Percentiles rank a stretch among this genome's conserved stretches.
These are phyloP conservation scores for Volucella inflata DNA, from an alignment of 2,888 invertebrate genomes.

Conservation along the genomic window DNA sequence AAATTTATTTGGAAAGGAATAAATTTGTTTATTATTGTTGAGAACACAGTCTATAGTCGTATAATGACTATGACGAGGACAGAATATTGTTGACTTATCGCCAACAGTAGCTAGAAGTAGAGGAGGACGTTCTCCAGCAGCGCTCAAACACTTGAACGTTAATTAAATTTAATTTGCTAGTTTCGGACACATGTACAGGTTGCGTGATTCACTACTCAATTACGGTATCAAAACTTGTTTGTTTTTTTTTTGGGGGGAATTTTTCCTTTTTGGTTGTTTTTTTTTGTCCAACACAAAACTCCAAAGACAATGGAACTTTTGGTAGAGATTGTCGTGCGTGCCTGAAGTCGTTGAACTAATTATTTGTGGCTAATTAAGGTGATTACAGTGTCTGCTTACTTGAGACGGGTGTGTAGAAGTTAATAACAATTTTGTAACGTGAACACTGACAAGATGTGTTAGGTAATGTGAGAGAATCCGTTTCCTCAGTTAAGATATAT, in stretches of 20 bases:
- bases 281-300: background rate
- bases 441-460: too few relatives aligned
- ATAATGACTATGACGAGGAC: too few relatives aligned
- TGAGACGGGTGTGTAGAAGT: too few relatives aligned
- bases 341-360: conserved; percentile 31
- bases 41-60: too few relatives aligned
- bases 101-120: too few relatives aligned
- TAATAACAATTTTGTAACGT: too few relatives aligned
- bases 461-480: too few relatives aligned
- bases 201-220: conserved; percentile 46
- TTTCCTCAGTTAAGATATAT: too few relatives aligned
- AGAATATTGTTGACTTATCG: too few relatives aligned
- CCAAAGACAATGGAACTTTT: background rate
- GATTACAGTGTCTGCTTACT: too few relatives aligned
- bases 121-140: background rate
- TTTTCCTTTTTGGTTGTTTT: conserved; percentile 2
- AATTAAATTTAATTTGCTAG: conserved; percentile 53
- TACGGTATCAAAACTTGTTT: conserved; percentile 6
- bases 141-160: conserved; percentile 24
- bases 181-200: background rate
- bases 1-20: too few relatives aligned
- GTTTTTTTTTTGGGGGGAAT: background rate
- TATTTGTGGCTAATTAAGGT: background rate
- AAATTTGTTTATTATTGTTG: too few relatives aligned
- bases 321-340: conserved; percentile 12